Evolutionary conservation across 2,113 vertebrate species (phyloP), one percentile per base, ranked within the genome.

Genomic region (Marmota monax): DNA sequence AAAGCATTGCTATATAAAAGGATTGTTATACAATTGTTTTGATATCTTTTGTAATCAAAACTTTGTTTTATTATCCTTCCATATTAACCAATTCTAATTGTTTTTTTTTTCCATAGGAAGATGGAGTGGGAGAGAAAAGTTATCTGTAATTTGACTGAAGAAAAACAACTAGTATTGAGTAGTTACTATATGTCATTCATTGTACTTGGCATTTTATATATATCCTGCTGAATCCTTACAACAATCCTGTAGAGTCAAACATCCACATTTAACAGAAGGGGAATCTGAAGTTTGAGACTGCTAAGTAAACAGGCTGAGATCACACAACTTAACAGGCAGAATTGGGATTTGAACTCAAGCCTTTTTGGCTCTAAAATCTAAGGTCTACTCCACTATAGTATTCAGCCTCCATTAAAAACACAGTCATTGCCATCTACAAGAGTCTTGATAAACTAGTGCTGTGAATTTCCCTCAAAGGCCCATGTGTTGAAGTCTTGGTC

Each of bases 401-500:
- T 20, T 77, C 5, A 78, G 20, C 11, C 29, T 90, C 92, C 56
- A 87, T 90, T 94, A 82, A 58, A 94, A 92, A 76, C 53, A 92
- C 12, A 69, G 25, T 79, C 88, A 67, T n/a, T n/a, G 2, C 34
- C n/a, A 80, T 95, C 39, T 70, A 8, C 4, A 77, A 93, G 42
- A 76, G 8, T 83, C 34, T n/a, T 84, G 23, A 39, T 65, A 70
- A 92, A 5, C 25, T 72, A 39, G 25, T 34, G 32, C 20, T 89
- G 7, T 88, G 42, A 39, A 63, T 63, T 17, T 77, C 29, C 4
- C 22, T 5, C 7, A 61, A 61, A 42, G 25, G 17, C 37, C 10
- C 29, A 88, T 76, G 39, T 76, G 11, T 34, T 77, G 32, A 61
- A 88, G 18, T 5, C 7, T 88, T 77, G 32, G 29, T 78, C 12